These are phyloP conservation scores for Riptortus pedestris DNA, from an alignment of 1,140 invertebrate species.

Conservation along the genomic window DNA sequence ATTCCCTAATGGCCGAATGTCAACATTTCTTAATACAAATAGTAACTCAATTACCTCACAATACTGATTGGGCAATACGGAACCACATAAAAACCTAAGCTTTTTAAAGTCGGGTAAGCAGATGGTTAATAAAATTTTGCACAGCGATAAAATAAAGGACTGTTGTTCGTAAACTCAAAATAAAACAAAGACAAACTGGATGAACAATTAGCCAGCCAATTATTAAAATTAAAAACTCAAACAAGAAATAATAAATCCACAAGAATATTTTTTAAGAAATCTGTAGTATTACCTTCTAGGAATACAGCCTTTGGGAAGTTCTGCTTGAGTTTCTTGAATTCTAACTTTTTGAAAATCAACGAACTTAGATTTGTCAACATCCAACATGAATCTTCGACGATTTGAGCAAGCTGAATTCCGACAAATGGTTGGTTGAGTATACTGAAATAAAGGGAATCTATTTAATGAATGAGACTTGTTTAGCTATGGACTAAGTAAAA, in stretches of 20 bases:
- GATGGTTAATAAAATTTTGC: too few relatives aligned
- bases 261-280: background rate
- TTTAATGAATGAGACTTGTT: background rate
- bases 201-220: too few relatives aligned
- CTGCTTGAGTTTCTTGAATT: conserved; percentile 96
- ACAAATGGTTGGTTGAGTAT: conserved; percentile 89
- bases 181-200: too few relatives aligned
- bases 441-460: conserved; percentile 53
- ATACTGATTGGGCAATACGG: too few relatives aligned
- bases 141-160: too few relatives aligned
- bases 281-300: conserved; percentile 55
- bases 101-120: too few relatives aligned
- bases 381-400: conserved; percentile 75
- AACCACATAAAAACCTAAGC: too few relatives aligned
- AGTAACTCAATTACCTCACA: too few relatives aligned
- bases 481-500: too few relatives aligned
- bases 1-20: too few relatives aligned
- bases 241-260: background rate
- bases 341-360: conserved; percentile 98
- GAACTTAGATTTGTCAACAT: conserved; percentile 89
- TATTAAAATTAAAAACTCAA: background rate
- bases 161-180: too few relatives aligned
- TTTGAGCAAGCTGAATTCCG: conserved; percentile 92
- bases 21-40: too few relatives aligned
- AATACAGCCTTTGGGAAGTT: conserved; percentile 91